These are phyloP conservation scores for Girardinus metallicus DNA, from an alignment of 2,797 vertebrate species.

Conservation along the genomic window DNA sequence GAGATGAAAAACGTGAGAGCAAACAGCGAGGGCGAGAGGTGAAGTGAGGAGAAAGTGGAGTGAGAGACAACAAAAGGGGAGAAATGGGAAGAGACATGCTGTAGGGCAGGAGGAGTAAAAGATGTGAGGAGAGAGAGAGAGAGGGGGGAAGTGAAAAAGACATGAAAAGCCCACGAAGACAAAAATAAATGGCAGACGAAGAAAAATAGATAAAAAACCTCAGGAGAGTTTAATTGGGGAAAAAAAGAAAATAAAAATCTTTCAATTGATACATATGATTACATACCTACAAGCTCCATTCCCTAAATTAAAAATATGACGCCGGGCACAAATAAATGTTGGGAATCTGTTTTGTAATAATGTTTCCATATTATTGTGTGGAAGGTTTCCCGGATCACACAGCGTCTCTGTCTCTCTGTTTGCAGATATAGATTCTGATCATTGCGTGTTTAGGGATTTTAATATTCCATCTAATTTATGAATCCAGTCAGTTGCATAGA, in stretches of 20 bases:
- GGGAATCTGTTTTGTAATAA: not conserved
- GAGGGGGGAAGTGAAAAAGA: too few species aligned
- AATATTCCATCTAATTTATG: constrained; percentile 35
- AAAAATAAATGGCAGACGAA: not conserved
- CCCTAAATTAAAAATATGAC: constrained; percentile 1
- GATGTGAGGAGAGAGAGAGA: not conserved
- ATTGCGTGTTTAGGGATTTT: constrained; percentile 12
- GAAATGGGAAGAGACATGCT: not conserved
- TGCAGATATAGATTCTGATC: constrained; percentile 6
- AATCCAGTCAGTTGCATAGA: constrained; percentile 3
- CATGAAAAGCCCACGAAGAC: not conserved
- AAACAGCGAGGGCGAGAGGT: constrained; percentile 16
- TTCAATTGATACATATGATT: not conserved
- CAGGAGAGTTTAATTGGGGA: not conserved
- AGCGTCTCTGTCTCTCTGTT: not conserved
- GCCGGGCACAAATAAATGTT: not conserved
- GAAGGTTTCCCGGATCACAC: not conserved
- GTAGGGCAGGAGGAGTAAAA: not conserved
- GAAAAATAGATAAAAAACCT: not conserved
- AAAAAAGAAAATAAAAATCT: not conserved
- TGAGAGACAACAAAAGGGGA: not conserved
- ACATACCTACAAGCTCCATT: not conserved
- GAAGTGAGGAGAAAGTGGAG: constrained; percentile 29
- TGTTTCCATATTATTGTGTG: not conserved
- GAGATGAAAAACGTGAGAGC: constrained; percentile 9